Conservation (phyloP, 2,113 vertebrate species). For the Bettongia penicillata region DNA sequence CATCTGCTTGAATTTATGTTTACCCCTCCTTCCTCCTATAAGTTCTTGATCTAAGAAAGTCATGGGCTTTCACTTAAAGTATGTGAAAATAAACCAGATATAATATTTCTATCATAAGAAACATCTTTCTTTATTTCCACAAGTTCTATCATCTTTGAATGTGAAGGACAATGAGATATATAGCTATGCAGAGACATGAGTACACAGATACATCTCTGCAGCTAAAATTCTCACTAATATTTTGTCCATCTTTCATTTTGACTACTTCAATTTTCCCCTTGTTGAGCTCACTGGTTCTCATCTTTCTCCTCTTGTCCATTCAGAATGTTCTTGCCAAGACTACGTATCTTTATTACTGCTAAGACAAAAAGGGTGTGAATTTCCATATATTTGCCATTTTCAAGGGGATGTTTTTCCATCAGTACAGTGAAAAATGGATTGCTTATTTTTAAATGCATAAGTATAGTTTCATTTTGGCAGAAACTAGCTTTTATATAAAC, state of each 20-base stretch:
- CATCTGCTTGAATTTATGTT: slow-evolving; percentile 34
- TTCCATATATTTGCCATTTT: slow-evolving; percentile 29
- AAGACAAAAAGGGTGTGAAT: slow-evolving; percentile 40
- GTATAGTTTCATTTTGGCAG: slow-evolving; percentile 41
- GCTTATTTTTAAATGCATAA: slow-evolving; percentile 57
- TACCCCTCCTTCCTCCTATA: neutral
- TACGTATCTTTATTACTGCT: slow-evolving; percentile 34
- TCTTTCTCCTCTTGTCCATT: slow-evolving; percentile 31
- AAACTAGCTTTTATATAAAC: slow-evolving; percentile 22
- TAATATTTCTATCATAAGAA: slow-evolving; percentile 52
- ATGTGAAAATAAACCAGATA: slow-evolving; percentile 21
- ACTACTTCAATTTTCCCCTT: slow-evolving; percentile 53
- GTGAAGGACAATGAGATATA: slow-evolving; percentile 27
- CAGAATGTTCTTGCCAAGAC: slow-evolving; percentile 28
- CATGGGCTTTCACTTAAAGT: slow-evolving; percentile 30
- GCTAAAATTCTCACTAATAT: slow-evolving; percentile 32
- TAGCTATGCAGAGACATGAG: neutral
- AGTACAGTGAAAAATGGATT: slow-evolving; percentile 4
- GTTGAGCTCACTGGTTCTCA: slow-evolving; percentile 29
- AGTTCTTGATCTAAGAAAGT: slow-evolving; percentile 54
- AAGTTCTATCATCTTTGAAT: slow-evolving; percentile 17
- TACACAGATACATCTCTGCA: slow-evolving; percentile 1
- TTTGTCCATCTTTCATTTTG: slow-evolving; percentile 49
- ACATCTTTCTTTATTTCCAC: slow-evolving; percentile 53
- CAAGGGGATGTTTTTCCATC: slow-evolving; percentile 36